phyloP scores from a whole-genome alignment of 2,113 vertebrate species.

The Chamaetylas fuelleborni region DNA sequence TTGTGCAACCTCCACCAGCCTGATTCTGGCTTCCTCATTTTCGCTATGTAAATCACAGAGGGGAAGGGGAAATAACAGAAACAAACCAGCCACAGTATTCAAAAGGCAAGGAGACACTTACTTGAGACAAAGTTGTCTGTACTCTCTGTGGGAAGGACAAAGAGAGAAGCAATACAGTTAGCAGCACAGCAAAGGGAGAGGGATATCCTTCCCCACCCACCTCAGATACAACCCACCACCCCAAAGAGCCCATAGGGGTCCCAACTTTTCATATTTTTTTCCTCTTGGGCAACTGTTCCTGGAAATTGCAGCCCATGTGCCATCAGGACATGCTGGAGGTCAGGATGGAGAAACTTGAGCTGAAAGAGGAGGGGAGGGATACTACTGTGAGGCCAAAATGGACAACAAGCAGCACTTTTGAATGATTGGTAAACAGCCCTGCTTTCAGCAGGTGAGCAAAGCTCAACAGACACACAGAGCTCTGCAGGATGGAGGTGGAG shows the following conservation, averaged over 20 bases:
- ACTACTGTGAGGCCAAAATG: neutral
- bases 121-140: conserved; percentile 79
- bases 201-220: neutral
- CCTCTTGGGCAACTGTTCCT: neutral
- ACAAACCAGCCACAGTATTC: neutral
- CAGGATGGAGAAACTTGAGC: neutral
- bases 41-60: neutral
- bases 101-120: conserved; percentile 68
- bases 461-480: neutral
- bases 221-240: neutral
- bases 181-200: neutral
- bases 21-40: neutral
- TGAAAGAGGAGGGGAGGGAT: neutral
- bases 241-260: neutral
- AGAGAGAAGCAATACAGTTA: conserved; percentile 54
- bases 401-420: neutral
- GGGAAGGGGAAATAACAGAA: neutral
- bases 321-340: neutral
- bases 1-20: neutral
- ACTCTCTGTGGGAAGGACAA: conserved; percentile 74
- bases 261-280: neutral
- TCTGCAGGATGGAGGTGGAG: neutral
- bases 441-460: neutral
- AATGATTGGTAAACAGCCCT: rapidly evolving
- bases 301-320: rapidly evolving